Evolutionary conservation across 64 coral and sea anemone species (phyloP), one percentile per base, ranked within the genome.

Genomic region (Anthopleura sola): DNA sequence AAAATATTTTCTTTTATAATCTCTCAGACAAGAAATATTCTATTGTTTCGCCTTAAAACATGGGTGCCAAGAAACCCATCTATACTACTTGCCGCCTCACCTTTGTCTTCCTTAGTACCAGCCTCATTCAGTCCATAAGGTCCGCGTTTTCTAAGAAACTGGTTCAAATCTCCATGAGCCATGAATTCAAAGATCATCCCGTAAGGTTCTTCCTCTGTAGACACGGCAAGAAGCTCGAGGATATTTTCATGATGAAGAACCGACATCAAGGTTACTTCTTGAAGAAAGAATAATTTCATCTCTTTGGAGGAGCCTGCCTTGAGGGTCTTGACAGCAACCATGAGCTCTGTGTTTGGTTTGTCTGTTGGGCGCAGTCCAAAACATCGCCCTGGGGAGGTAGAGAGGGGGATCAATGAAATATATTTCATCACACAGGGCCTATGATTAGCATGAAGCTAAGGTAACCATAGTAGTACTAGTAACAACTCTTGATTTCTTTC

Each of bases 171-270:
- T 32, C 96, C 96, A 7, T 87, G 58, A 24, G 88, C 82, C 96
- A 99, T 99, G 60, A 92, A 99, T n/a, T 99, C 96, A 50, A 99
- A 99, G 75, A 99, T 99, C 96, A 99, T 99, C 40, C 96, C 93
- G 77, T 92, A 99, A 40, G 96, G 96, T 51, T 99, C 96, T 69
- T 99, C 96, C 40, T 92, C 93, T 6, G 96, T 94, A 3, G 96
- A 99, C 29, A 99, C 96, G 1, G 89, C 96, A 21, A 99, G 80
- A 3, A 99, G 77, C 54, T 94, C 88, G 1, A 99, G 86, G 37
- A 99, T 99, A 36, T 99, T 94, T 12, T 78, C 47, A 90, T 99
- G 96, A 55, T 91, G 85, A 9, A 99, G 86, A 32, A 92, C 33
- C 19, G 93, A 91, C 96, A 99, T 99, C 68, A 94, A 40, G 0